Evolutionary conservation across 2,113 vertebrate species (phyloP), one percentile per base, ranked within the genome.

Genomic region (Xiphophorus maculatus): DNA sequence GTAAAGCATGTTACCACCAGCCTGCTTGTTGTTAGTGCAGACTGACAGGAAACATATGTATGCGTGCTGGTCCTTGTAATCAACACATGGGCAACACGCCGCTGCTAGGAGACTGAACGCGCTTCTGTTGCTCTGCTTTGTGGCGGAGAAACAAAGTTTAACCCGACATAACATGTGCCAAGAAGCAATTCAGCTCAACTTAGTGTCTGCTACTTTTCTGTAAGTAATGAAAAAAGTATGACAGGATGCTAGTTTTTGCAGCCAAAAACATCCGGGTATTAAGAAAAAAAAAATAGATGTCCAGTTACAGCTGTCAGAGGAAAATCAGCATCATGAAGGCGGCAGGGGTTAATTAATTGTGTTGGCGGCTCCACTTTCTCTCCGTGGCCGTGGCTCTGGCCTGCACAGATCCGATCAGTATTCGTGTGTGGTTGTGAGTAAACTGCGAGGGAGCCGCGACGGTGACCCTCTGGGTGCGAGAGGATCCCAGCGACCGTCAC

Each of bases 31-130:
- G 76, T 83, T 77, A 81, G 79, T 80, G 80, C 79, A 79, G 75
- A 88, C 72, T 84, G 90, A 90, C 91, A 87, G 89, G 29, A 82
- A 89, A 88, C 88, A 91, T 90, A 88, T 91, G 91, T 85, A 84
- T 74, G 82, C 82, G 79, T 87, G 83, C 78, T 60, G 82, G 80
- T 77, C 77, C 84, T 84, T 87, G 88, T 92, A 87, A 90, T 84
- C 89, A 88, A 81, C 89, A 90, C 88, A 87, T 83, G 86, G 78
- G 73, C 79, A 85, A 48, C 74, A 28, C 12, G 66, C 77, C 65
- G 62, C 73, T 80, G 73, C 82, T 77, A 72, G 64, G 12, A 37
- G 58, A 68, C 28, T 3, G 25, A 77, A 75, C 3, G 35, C 44
- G 51, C 58, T 40, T 73, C 64, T 61, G 76, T 54, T 30, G 44